These are phyloP conservation scores for Proisotoma minuta DNA, from an alignment of 2,888 invertebrate species.

Conservation along the genomic window DNA sequence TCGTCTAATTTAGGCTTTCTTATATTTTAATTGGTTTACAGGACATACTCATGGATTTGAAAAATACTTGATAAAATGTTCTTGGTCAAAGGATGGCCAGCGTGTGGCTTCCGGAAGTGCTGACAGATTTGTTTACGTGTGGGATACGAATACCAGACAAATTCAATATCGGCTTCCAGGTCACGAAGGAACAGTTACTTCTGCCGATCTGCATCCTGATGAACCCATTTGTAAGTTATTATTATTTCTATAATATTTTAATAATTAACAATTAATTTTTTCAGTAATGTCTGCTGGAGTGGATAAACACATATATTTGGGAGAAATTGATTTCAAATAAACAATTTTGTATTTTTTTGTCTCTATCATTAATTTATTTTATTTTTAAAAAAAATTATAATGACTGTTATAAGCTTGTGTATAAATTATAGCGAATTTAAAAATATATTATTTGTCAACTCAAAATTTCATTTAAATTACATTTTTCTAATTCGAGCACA, in stretches of 20 bases:
- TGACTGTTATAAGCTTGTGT: neutral
- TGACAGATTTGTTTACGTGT: slow-evolving; percentile 91
- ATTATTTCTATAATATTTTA: slow-evolving; percentile 5
- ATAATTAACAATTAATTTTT: slow-evolving; percentile 50
- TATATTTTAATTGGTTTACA: neutral
- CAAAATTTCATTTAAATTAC: neutral
- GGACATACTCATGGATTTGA: slow-evolving; percentile 48
- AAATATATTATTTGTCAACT: neutral
- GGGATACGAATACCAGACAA: slow-evolving; percentile 90
- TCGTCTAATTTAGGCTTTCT: neutral
- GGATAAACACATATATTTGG: slow-evolving; percentile 91
- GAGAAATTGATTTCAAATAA: slow-evolving; percentile 73
- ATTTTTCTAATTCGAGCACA: neutral
- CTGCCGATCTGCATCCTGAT: slow-evolving; percentile 87
- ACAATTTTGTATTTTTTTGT: neutral
- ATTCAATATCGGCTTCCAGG: slow-evolving; percentile 96
- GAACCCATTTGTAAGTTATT: slow-evolving; percentile 72
- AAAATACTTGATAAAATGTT: slow-evolving; percentile 80
- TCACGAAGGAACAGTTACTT: slow-evolving; percentile 95
- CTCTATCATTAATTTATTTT: neutral
- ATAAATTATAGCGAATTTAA: neutral
- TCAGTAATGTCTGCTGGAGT: slow-evolving; percentile 84
- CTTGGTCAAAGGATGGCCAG: slow-evolving; percentile 90
- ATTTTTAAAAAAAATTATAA: neutral
- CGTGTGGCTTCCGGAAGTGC: slow-evolving; percentile 89